A percentile compares a stretch with the other conserved stretches of the same genome.
Conservation (phyloP, 2,888 invertebrate species). For the Rosalia funebris region DNA sequence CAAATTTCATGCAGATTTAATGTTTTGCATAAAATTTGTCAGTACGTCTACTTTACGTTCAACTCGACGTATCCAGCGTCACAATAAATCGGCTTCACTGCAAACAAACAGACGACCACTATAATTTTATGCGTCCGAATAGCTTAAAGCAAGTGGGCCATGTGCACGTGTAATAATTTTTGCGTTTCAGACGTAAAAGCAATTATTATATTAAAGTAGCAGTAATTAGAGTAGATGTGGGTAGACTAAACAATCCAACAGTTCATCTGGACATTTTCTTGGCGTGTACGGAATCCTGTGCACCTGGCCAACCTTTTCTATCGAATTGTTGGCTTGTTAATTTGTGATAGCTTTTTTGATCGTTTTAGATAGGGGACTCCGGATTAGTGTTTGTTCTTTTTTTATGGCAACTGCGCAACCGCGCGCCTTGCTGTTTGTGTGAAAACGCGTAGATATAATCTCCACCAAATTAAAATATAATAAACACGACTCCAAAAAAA, state of each 20-base stretch:
- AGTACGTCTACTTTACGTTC: conserved; percentile 1
- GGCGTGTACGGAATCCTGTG: conserved; percentile 46
- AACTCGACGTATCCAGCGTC: conserved; percentile 6
- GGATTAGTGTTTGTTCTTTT: conserved; percentile 3
- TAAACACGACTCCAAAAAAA: too few species aligned
- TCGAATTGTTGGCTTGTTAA: conserved; percentile 23
- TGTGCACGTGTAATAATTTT: conserved; percentile 45
- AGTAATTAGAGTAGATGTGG: conserved; percentile 53
- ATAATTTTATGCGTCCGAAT: conserved; percentile 41
- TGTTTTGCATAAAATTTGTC: conserved; percentile 17
- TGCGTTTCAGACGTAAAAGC: conserved; percentile 47
- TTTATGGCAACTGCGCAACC: too few species aligned
- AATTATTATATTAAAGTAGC: conserved; percentile 51
- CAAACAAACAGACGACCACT: conserved; percentile 31
- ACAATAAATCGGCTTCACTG: conserved; percentile 34
- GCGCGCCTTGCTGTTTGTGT: too few species aligned
- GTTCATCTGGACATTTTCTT: conserved; percentile 54
- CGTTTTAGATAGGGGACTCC: conserved; percentile 17
- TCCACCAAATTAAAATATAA: too few species aligned
- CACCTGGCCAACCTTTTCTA: conserved; percentile 55
- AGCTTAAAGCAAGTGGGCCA: conserved; percentile 44
- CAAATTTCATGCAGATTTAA: neutral
- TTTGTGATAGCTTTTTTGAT: conserved; percentile 13
- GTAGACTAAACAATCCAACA: conserved; percentile 57
- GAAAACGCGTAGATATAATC: too few species aligned